A percentile compares a stretch with the other conserved stretches of the same genome.
phyloP scores from a whole-genome alignment of 2,797 vertebrate genomes.

The Cichlasoma orientale region DNA sequence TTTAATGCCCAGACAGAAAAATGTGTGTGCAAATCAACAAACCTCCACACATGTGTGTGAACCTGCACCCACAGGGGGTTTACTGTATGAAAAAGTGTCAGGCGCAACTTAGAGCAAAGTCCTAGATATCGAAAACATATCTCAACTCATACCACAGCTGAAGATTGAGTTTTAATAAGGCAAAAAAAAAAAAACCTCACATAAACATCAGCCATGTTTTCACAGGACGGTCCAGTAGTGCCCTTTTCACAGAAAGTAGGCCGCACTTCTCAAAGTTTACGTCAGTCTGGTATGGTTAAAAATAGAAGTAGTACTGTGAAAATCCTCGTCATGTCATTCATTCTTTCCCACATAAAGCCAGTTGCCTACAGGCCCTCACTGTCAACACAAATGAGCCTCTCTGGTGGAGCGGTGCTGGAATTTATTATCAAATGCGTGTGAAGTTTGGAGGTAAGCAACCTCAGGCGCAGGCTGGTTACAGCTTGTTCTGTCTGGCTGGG shows the following conservation, averaged over 20 bases:
- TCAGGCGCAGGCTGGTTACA: slow-evolving; percentile 77
- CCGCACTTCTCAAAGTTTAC: background rate
- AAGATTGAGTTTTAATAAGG: background rate
- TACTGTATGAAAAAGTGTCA: background rate
- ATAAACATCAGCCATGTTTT: background rate
- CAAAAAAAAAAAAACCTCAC: too few relatives aligned
- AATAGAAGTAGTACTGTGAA: slow-evolving; percentile 4
- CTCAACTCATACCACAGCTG: background rate
- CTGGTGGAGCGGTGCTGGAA: slow-evolving; percentile 53
- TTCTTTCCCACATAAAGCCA: background rate
- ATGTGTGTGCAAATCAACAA: background rate
- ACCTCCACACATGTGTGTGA: background rate
- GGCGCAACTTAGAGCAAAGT: background rate
- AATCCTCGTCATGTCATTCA: slow-evolving; percentile 2
- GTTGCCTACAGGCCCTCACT: slow-evolving; percentile 8
- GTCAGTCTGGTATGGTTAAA: background rate
- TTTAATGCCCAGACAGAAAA: background rate
- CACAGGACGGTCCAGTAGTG: background rate
- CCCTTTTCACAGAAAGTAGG: background rate
- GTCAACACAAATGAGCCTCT: slow-evolving; percentile 30
- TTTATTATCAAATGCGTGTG: slow-evolving; percentile 67
- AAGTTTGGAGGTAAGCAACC: slow-evolving; percentile 67
- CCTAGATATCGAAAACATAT: background rate
- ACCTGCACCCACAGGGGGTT: background rate
- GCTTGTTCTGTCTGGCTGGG: slow-evolving; percentile 79